Conservation (phyloP, 2,888 invertebrate genomes). For the Plutella xylostella region DNA sequence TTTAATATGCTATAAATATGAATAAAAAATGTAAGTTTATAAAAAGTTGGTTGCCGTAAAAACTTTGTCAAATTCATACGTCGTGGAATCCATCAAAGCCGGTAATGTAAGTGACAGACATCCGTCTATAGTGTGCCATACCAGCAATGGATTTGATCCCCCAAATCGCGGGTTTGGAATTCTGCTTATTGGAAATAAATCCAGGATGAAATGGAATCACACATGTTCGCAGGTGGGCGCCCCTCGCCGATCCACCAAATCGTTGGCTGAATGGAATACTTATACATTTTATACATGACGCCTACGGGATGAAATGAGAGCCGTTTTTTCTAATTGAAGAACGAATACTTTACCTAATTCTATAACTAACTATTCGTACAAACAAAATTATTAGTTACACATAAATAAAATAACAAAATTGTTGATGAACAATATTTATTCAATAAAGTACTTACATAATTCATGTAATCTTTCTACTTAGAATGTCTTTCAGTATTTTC, state of each 20-base stretch:
- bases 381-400: no score
- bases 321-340: constrained; percentile 1
- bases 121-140: constrained; percentile 20
- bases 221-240: constrained; percentile 25
- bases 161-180: constrained; percentile 38
- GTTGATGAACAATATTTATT: no score
- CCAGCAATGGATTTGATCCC: constrained; percentile 30
- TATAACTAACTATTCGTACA: no score
- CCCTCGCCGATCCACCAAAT: constrained; percentile 5
- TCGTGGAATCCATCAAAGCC: no score
- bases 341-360: neutral
- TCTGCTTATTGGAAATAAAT: constrained; percentile 54
- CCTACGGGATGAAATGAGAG: constrained; percentile 1
- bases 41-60: no score
- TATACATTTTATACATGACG: constrained; percentile 2
- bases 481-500: no score
- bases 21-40: no score
- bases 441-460: no score
- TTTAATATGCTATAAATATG: no score
- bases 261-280: constrained; percentile 1
- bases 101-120: constrained; percentile 15
- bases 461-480: no score
- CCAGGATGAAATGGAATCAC: constrained; percentile 50
- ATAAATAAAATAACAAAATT: no score
- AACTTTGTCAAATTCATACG: no score